Percentiles rank a stretch among this genome's conserved stretches.
Evolutionary conservation across 2,888 invertebrate species (phyloP).

Genomic region (Nowickia ferox): DNA sequence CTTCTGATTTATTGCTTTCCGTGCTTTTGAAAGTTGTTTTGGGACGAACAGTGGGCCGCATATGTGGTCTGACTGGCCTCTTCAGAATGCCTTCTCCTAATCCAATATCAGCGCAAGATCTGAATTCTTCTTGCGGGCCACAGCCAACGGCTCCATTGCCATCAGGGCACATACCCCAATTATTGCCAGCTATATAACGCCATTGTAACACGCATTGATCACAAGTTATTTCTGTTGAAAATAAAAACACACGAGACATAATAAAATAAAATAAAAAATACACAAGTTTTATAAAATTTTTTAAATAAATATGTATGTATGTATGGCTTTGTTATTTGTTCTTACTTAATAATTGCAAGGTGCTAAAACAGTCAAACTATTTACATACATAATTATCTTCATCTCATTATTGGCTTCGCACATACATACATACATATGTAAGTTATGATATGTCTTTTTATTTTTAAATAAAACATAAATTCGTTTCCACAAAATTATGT

Average conservation of each 20-base stretch:
- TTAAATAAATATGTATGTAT: background rate
- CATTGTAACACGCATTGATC: constrained; percentile 93
- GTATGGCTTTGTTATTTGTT: too few relatives aligned
- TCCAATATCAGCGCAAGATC: constrained; percentile 92
- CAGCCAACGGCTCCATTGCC: constrained; percentile 92
- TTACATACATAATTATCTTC: too few relatives aligned
- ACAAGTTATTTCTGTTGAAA: constrained; percentile 86
- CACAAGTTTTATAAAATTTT: background rate
- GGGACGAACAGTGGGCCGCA: constrained; percentile 77
- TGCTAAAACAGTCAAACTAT: too few relatives aligned
- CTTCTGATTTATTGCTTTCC: constrained; percentile 71
- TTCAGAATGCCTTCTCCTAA: constrained; percentile 85
- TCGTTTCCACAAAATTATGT: too few relatives aligned
- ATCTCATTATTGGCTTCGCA: constrained; percentile 13
- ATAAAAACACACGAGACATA: background rate
- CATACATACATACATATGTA: too few relatives aligned
- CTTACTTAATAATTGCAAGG: too few relatives aligned
- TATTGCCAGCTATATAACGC: constrained; percentile 94
- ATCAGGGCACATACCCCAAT: constrained; percentile 90
- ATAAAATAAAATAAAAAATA: background rate
- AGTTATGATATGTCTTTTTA: too few relatives aligned
- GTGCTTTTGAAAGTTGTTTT: constrained; percentile 66
- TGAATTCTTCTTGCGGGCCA: constrained; percentile 94
- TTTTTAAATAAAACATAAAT: too few relatives aligned
- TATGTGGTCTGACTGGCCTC: constrained; percentile 82